Conservation (phyloP, 2,113 vertebrate species). For the Hylia prasina region DNA sequence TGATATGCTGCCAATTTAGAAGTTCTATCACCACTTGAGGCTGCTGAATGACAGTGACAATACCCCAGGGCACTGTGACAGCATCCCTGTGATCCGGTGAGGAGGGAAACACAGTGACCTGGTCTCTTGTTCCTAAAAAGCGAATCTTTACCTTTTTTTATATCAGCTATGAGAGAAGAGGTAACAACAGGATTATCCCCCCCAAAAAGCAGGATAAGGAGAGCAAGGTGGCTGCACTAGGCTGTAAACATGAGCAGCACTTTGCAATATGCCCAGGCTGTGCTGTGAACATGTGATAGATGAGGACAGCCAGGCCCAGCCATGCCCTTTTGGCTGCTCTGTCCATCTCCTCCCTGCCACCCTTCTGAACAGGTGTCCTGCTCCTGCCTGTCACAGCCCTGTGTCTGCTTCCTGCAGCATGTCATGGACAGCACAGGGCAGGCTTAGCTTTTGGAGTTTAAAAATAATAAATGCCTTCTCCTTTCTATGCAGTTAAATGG, state of each 20-base stretch:
- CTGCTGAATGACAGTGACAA: background rate
- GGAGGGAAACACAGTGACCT: background rate
- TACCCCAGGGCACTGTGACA: background rate
- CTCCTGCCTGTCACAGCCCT: background rate
- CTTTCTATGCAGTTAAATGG: constrained; percentile 9
- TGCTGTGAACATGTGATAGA: rapidly evolving
- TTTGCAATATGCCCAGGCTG: background rate
- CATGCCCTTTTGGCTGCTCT: rapidly evolving
- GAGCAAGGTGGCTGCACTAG: background rate
- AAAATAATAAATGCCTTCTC: background rate
- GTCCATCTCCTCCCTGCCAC: background rate
- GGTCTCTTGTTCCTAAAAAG: background rate
- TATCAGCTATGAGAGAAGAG: background rate
- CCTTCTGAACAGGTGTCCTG: background rate
- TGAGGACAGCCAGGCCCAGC: rapidly evolving
- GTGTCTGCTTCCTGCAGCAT: background rate
- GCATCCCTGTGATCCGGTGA: background rate
- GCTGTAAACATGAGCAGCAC: background rate
- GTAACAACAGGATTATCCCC: background rate
- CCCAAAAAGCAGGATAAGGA: background rate
- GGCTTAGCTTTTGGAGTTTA: background rate
- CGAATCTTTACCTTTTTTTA: background rate
- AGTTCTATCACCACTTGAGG: background rate
- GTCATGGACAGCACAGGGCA: background rate
- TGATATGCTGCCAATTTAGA: background rate